phyloP scores from a whole-genome alignment of 2,113 vertebrate genomes.

The Glareola pratincola region DNA sequence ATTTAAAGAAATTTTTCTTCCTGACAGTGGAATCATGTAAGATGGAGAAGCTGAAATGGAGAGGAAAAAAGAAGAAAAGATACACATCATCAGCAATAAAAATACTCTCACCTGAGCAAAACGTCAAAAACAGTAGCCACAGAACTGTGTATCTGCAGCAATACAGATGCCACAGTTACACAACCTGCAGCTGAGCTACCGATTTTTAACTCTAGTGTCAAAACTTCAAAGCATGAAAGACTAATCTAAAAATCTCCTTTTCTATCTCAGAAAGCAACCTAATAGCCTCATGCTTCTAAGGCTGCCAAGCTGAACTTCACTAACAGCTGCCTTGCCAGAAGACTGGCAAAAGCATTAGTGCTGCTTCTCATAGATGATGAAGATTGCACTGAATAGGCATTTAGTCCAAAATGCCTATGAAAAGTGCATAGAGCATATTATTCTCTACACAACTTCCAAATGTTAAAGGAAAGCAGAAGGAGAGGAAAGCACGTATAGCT shows the following conservation, averaged over 20 bases:
- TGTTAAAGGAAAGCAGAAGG: not conserved
- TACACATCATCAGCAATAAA: not conserved
- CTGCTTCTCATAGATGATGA: not conserved
- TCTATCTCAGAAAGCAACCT: not conserved
- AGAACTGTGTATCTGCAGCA: not conserved
- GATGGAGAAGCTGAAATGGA: conserved; percentile 55
- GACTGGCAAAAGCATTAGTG: not conserved
- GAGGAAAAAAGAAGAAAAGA: not conserved
- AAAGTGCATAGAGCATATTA: not conserved
- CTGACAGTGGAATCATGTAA: conserved; percentile 63
- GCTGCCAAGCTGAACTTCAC: not conserved
- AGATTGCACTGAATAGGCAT: not conserved
- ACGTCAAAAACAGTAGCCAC: not conserved
- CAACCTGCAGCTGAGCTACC: not conserved
- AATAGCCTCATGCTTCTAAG: not conserved
- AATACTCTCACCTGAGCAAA: not conserved
- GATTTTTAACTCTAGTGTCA: not conserved
- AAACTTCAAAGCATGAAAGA: not conserved
- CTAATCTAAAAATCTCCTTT: not conserved
- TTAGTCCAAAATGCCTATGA: not conserved
- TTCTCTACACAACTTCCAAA: not conserved
- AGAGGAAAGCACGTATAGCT: not conserved
- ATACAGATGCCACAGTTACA: not conserved
- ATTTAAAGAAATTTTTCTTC: conserved; percentile 82
- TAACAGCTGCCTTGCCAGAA: not conserved